Conservation (phyloP, 2,888 invertebrate genomes). For the Acleris laterana region DNA sequence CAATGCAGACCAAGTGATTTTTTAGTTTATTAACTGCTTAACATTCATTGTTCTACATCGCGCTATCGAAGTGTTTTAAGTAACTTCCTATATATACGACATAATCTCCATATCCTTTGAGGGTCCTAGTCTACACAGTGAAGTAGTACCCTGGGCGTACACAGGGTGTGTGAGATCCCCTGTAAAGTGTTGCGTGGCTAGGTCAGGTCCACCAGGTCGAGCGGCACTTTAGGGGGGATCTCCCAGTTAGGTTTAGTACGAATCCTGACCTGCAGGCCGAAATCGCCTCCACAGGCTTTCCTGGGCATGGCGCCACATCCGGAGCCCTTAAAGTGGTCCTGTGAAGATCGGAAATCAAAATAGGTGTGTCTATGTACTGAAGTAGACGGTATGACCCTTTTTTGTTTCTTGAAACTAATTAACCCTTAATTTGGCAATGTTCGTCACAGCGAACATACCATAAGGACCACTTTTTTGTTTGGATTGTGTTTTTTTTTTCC, state of each 20-base stretch:
- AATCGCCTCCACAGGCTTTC: not conserved
- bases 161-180: no score
- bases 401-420: not conserved
- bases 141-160: not conserved
- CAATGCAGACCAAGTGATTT: no score
- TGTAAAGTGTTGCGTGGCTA: no score
- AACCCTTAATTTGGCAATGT: no score
- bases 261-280: not conserved
- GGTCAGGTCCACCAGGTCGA: no score
- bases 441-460: no score
- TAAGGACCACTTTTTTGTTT: no score
- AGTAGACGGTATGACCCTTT: not conserved
- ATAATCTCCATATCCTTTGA: not conserved
- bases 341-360: not conserved
- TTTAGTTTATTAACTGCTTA: no score
- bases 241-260: not conserved
- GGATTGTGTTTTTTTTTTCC: no score
- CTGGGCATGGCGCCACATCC: not conserved
- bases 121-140: not conserved
- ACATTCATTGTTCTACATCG: not conserved
- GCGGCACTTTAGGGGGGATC: no score
- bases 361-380: not conserved
- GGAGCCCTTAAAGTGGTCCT: no score
- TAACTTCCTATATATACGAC: not conserved
- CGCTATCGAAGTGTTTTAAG: not conserved